Evolutionary conservation across 2,113 vertebrate genomes (phyloP).

Genomic region (Syngnathus typhle): DNA sequence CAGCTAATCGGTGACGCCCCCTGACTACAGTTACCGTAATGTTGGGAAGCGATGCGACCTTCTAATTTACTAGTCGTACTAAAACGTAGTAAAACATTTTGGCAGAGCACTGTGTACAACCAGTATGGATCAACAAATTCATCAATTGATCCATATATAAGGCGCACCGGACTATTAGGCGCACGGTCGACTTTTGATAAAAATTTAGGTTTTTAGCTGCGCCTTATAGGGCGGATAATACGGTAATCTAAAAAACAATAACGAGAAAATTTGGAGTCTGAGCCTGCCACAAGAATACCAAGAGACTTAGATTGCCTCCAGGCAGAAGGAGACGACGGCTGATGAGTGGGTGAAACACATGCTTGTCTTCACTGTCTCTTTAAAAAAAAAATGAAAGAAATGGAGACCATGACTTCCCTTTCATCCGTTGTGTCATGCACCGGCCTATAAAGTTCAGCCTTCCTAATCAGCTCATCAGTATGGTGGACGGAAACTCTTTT

Average conservation of each 20-base stretch:
- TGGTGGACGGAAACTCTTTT: conserved; percentile 18
- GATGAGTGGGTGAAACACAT: conserved; percentile 31
- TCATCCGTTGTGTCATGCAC: conserved; percentile 23
- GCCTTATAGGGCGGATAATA: too few relatives aligned
- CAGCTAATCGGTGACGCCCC: too few relatives aligned
- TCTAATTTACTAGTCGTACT: too few relatives aligned
- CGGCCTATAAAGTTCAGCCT: conserved; percentile 37
- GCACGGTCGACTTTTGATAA: too few relatives aligned
- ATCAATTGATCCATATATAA: too few relatives aligned
- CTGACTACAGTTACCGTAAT: too few relatives aligned
- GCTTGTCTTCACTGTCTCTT: conserved; percentile 34
- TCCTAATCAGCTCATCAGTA: conserved; percentile 32
- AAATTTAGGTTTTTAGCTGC: too few relatives aligned
- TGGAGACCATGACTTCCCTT: conserved; percentile 22
- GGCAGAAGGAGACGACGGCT: conserved; percentile 21
- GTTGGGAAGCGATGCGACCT: too few relatives aligned
- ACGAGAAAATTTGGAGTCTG: not conserved
- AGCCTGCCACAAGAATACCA: conserved; percentile 7
- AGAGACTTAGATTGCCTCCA: conserved; percentile 19
- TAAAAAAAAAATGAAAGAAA: conserved; percentile 5
- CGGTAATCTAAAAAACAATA: not conserved
- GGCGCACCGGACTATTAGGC: too few relatives aligned
- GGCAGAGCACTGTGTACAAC: too few relatives aligned
- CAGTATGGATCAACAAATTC: too few relatives aligned
- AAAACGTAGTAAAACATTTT: too few relatives aligned